Evolutionary conservation across 2,113 vertebrate species (phyloP).

Genomic region (Pogonocichla stellata): DNA sequence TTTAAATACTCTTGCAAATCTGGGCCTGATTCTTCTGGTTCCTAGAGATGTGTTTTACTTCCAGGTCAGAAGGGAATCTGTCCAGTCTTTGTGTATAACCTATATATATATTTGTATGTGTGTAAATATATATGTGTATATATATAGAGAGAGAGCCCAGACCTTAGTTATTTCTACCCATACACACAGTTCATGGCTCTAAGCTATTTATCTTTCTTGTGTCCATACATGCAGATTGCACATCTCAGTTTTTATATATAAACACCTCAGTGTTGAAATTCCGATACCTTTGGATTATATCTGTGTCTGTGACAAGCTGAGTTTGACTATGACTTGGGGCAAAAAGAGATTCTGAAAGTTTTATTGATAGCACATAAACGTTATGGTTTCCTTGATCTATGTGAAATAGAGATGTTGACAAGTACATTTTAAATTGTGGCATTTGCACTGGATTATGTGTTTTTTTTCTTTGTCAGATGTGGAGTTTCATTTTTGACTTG

Average conservation of each 20-base stretch:
- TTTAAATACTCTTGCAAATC: background rate
- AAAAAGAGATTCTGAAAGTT: background rate
- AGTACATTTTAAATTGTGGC: background rate
- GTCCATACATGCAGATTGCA: background rate
- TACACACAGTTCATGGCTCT: background rate
- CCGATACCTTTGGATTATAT: background rate
- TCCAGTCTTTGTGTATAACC: background rate
- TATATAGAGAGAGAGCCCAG: background rate
- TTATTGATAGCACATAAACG: background rate
- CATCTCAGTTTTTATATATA: background rate
- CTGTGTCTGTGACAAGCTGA: background rate
- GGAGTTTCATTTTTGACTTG: background rate
- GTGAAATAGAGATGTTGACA: background rate
- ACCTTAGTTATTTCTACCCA: background rate
- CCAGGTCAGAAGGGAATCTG: background rate
- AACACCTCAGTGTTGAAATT: background rate
- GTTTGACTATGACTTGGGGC: background rate
- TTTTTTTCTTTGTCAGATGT: background rate
- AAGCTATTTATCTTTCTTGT: background rate
- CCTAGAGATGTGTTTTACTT: background rate
- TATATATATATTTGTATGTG: background rate
- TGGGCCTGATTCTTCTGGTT: background rate
- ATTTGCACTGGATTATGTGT: background rate
- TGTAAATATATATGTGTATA: too few relatives aligned
- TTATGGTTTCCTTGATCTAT: background rate